Evolutionary conservation across 2,888 invertebrate species (phyloP).

Genomic region (Tipula lateralis): DNA sequence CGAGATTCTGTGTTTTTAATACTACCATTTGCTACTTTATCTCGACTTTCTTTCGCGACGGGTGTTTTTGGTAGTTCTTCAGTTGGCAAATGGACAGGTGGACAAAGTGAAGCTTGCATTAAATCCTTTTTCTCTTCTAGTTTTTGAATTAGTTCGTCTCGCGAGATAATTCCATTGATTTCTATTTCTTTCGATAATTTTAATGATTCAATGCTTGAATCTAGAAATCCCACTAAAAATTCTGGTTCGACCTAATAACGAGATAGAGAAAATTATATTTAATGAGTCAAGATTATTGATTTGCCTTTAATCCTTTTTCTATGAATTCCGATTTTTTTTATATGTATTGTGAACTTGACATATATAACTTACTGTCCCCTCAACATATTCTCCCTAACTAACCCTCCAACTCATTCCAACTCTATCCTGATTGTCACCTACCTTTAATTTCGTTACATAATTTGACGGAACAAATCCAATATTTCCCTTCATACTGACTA

Average conservation of each 20-base stretch:
- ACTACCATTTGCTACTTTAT: conserved; percentile 31
- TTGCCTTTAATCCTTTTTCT: neutral
- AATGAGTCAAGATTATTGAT: neutral
- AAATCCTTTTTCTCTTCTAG: conserved; percentile 58
- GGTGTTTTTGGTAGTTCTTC: neutral
- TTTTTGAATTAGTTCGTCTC: conserved; percentile 57
- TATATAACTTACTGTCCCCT: neutral
- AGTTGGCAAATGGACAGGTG: neutral
- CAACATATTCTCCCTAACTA: neutral
- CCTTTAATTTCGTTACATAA: conserved; percentile 75
- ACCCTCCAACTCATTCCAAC: neutral
- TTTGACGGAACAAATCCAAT: conserved; percentile 83
- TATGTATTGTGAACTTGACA: conserved; percentile 26
- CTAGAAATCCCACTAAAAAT: conserved; percentile 66
- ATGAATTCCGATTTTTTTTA: neutral
- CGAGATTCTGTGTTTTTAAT: conserved; percentile 30
- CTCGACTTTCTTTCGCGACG: conserved; percentile 25
- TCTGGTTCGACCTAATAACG: conserved; percentile 60
- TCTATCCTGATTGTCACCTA: conserved; percentile 42
- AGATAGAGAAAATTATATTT: conserved; percentile 33
- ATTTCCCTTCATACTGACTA: conserved; percentile 74
- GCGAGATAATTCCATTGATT: conserved; percentile 49
- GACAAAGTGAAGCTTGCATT: neutral
- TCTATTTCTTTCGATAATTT: conserved; percentile 49
- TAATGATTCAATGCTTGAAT: conserved; percentile 61